Evolutionary conservation across 1,140 invertebrate genomes (phyloP), one percentile per base, ranked within the genome.

Genomic region (Stegodyphus mimosarum): DNA sequence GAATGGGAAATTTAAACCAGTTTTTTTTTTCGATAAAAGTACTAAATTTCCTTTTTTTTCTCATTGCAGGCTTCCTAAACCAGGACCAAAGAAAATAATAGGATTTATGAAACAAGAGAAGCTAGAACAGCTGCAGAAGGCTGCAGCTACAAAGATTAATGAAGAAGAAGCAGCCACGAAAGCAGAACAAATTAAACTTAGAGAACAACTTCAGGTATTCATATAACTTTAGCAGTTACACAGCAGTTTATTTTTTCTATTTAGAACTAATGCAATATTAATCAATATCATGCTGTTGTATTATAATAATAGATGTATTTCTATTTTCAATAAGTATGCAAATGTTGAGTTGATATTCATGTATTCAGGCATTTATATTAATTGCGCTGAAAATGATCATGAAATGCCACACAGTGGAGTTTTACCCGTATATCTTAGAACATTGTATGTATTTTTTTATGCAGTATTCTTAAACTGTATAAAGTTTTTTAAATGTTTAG

Each of bases 31-130:
- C 3, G 3, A 33, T 33, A 33, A 33, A 1, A 1, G 1, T 33
- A 33, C 3, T 33, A 33, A 33, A 33, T 33, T 33, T 33, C 33
- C 33, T 33, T 3, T 33, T n/a, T 33, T 33, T 33, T 3, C 33
- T 33, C 33, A 33, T 72, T 74, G 10, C n/a, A 83, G 80, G 13
- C 49, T 83, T 18, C 71, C 80, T 17, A 63, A 63, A 48, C 63
- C 33, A 51, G 17, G 64, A 10, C 33, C 13, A 4, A 73, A 83
- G 53, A 55, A 66, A 10, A 6, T 51, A 13, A 83, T 66, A 66
- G 80, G 55, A 66, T 53, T 83, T 9, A 74, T 83, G 66, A 83
- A 50, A 15, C 9, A 83, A 74, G 18, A 64, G 48, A 83, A 83
- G 33, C 33, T 74, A 7, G 63, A 63, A 48, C 15, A 83, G 7